phyloP scores from a whole-genome alignment of 92 coral and sea anemone genomes.

The Palythoa caribaeorum region DNA sequence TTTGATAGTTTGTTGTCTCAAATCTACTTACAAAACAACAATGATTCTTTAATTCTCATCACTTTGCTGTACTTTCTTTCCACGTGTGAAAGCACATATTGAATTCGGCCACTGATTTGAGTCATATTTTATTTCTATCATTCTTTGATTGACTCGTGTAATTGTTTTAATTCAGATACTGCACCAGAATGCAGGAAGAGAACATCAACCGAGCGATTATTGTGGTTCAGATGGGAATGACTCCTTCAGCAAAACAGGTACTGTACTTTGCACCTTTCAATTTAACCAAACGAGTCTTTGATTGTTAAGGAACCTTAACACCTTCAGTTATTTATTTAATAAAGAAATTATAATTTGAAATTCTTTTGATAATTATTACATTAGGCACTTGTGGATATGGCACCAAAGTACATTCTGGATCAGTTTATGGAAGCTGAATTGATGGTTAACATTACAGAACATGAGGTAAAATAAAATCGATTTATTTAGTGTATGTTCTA shows the following conservation, averaged over 20 bases:
- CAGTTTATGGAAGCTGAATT: slow-evolving; percentile 98
- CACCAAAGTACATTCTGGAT: slow-evolving; percentile 94
- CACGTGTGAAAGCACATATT: too few relatives aligned
- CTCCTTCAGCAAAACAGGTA: slow-evolving; percentile 99
- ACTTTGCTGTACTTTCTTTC: too few relatives aligned
- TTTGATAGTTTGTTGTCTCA: too few relatives aligned
- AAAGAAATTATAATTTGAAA: too few relatives aligned
- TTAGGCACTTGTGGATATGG: slow-evolving; percentile 95
- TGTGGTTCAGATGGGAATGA: slow-evolving; percentile 98
- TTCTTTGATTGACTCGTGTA: background rate
- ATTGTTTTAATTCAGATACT: slow-evolving; percentile 72
- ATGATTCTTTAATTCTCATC: too few relatives aligned
- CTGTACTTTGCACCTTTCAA: slow-evolving; percentile 35
- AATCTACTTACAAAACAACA: too few relatives aligned
- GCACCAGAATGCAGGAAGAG: slow-evolving; percentile 98
- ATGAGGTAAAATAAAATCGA: slow-evolving; percentile 67
- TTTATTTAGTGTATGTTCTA: too few relatives aligned
- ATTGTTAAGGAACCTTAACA: background rate
- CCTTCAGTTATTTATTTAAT: background rate
- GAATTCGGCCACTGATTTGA: too few relatives aligned
- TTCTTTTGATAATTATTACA: background rate
- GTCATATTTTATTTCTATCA: background rate
- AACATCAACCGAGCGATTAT: slow-evolving; percentile 94
- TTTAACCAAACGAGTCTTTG: background rate
- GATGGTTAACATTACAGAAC: slow-evolving; percentile 95